Percentiles rank a stretch among this genome's conserved stretches.
Conservation (phyloP, 2,113 vertebrate species). For the Gasterosteus aculeatus region DNA sequence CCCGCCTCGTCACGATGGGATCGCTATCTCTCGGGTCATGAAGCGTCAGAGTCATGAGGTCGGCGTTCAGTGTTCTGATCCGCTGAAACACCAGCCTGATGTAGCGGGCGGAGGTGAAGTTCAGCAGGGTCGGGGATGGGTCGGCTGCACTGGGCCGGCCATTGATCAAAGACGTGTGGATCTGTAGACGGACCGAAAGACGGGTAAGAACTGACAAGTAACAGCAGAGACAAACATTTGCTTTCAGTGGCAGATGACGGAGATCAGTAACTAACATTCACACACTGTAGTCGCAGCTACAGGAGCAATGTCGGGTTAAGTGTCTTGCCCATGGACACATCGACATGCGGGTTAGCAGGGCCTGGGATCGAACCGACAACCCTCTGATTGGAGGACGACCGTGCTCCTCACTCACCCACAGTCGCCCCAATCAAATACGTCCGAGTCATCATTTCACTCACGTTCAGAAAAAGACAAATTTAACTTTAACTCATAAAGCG, state of each 20-base stretch:
- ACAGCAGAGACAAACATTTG: conserved; percentile 18
- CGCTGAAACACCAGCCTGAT: conserved; percentile 92
- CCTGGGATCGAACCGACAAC: too few relatives aligned
- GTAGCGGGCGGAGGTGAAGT: conserved; percentile 95
- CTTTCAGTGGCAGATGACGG: conserved; percentile 9
- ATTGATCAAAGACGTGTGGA: conserved; percentile 96
- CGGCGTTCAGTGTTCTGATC: conserved; percentile 95
- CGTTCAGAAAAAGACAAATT: too few relatives aligned
- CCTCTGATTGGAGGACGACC: too few relatives aligned
- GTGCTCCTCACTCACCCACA: too few relatives aligned
- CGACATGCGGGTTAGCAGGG: too few relatives aligned
- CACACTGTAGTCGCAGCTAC: too few relatives aligned
- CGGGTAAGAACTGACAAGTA: conserved; percentile 13
- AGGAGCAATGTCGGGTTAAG: too few relatives aligned
- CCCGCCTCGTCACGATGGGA: conserved; percentile 93
- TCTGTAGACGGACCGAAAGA: conserved; percentile 78
- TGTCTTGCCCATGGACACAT: too few relatives aligned
- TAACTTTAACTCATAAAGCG: too few relatives aligned
- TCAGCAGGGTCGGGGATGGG: conserved; percentile 88
- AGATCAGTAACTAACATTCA: too few relatives aligned
- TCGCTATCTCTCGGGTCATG: conserved; percentile 89
- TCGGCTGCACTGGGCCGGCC: conserved; percentile 95
- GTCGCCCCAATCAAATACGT: too few relatives aligned
- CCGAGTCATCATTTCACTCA: too few relatives aligned
- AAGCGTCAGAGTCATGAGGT: conserved; percentile 94